Percentiles rank a stretch among this genome's conserved stretches.
These are phyloP conservation scores for Podabrus alpinus DNA, from an alignment of 2,888 invertebrate species.

Conservation along the genomic window DNA sequence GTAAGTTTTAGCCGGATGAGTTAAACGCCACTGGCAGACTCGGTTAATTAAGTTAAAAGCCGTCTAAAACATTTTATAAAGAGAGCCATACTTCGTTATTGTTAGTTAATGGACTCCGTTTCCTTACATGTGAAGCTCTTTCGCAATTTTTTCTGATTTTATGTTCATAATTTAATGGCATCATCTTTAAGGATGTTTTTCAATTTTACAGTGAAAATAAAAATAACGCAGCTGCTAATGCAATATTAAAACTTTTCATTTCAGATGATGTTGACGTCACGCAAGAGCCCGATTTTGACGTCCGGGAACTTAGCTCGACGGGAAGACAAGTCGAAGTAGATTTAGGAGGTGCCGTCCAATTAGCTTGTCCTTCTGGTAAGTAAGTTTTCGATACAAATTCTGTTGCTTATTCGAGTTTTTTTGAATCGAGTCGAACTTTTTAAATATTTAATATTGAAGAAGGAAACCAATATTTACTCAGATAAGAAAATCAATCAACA, in stretches of 20 bases:
- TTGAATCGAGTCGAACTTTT: neutral
- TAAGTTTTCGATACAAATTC: neutral
- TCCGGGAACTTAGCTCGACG: conserved; percentile 61
- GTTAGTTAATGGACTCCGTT: conserved; percentile 26
- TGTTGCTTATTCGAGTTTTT: neutral
- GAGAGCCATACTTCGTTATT: conserved; percentile 31
- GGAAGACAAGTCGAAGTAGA: conserved; percentile 80
- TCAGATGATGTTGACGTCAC: conserved; percentile 60
- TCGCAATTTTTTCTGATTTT: neutral
- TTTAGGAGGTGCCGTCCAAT: conserved; percentile 82
- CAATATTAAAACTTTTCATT: conserved; percentile 31
- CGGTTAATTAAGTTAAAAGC: conserved; percentile 45
- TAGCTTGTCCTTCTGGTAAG: conserved; percentile 80
- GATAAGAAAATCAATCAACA: conserved; percentile 19
- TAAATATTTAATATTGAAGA: neutral
- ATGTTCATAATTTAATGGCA: neutral
- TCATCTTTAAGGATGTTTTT: neutral
- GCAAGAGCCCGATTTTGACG: conserved; percentile 61
- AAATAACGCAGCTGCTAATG: neutral
- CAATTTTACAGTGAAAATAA: neutral
- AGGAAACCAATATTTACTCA: conserved; percentile 11
- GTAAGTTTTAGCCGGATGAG: conserved; percentile 42
- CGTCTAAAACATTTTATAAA: conserved; percentile 43
- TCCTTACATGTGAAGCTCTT: conserved; percentile 10
- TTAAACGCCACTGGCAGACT: conserved; percentile 44